Conservation (phyloP, 2,113 vertebrate species). For the Thinocorus orbignyianus region DNA sequence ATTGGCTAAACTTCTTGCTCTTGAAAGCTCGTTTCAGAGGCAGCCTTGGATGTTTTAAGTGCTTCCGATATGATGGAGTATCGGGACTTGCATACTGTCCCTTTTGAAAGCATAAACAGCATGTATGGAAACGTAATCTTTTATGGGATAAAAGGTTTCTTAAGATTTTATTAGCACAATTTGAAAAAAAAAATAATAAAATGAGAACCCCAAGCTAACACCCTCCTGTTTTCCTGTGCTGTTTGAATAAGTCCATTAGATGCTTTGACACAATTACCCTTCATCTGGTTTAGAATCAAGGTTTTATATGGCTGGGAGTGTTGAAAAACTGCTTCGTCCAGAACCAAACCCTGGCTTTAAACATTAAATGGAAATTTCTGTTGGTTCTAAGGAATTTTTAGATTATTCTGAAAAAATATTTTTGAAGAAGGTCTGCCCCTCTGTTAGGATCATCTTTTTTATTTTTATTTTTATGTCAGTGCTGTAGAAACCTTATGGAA, state of each 20-base stretch:
- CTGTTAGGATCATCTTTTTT: neutral
- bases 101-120: neutral
- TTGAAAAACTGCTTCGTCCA: neutral
- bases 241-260: neutral
- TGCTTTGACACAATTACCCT: neutral
- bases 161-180: neutral
- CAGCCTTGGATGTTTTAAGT: constrained; percentile 35
- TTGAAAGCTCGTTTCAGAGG: constrained; percentile 38
- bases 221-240: neutral
- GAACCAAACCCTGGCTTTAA: neutral
- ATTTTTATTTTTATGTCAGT: neutral
- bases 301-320: neutral
- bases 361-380: neutral
- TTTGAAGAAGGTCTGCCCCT: neutral
- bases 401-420: neutral
- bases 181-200: neutral
- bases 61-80: neutral
- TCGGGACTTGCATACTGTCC: neutral
- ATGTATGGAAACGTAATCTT: neutral
- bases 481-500: neutral
- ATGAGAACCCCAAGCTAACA: neutral
- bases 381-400: neutral
- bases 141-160: neutral
- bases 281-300: neutral
- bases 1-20: constrained; percentile 45